Percentiles rank a stretch among this genome's conserved stretches.
These are phyloP conservation scores for Eudasyphora cyanicolor DNA, from an alignment of 2,888 invertebrate genomes.

Conservation along the genomic window DNA sequence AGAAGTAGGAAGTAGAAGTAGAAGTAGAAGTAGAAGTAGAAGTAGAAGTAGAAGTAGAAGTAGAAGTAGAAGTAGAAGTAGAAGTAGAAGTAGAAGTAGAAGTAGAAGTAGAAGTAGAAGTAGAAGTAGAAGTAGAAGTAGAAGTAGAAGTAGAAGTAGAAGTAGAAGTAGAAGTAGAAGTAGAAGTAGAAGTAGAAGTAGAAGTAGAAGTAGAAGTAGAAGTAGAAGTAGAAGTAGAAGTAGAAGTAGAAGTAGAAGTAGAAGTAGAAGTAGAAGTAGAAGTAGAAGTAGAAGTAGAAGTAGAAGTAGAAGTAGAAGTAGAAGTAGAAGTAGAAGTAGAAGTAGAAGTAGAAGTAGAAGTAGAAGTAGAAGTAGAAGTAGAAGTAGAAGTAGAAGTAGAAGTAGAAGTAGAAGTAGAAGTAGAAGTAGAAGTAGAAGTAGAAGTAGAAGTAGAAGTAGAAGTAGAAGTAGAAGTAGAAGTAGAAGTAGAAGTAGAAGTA, in stretches of 20 bases:
- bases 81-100: constrained; percentile 11
- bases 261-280: not conserved
- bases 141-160: constrained; percentile 2
- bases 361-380: constrained; percentile 10
- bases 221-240: constrained; percentile 9
- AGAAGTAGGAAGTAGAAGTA: not conserved
- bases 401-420: too few relatives aligned
- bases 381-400: not conserved
- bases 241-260: constrained; percentile 5
- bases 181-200: constrained; percentile 5
- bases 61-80: constrained; percentile 11
- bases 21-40: constrained; percentile 5
- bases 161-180: constrained; percentile 5
- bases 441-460: too few relatives aligned
- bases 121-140: not conserved
- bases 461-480: too few relatives aligned
- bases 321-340: constrained; percentile 6
- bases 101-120: not conserved
- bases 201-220: not conserved
- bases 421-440: too few relatives aligned
- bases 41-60: constrained; percentile 12
- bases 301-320: not conserved
- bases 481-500: too few relatives aligned
- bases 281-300: constrained; percentile 5
- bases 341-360: constrained; percentile 13